Percentiles rank a stretch among this genome's conserved stretches.
These are phyloP conservation scores for Isaurus tuberculatus DNA, from an alignment of 92 coral and sea anemone genomes.

Conservation along the genomic window DNA sequence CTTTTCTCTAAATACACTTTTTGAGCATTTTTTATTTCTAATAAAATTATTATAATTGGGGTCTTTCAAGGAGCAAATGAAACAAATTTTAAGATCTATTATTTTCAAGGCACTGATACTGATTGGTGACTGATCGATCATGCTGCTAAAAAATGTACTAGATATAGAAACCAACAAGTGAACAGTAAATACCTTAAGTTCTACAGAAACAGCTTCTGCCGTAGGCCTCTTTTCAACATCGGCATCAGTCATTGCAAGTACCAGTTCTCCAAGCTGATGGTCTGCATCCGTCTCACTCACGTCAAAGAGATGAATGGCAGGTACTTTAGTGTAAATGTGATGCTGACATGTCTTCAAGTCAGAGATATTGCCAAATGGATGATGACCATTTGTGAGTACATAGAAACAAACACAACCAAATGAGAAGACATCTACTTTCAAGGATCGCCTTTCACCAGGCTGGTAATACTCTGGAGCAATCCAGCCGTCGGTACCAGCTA, in stretches of 20 bases:
- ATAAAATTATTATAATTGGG: no score
- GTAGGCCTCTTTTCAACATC: slow-evolving; percentile 9
- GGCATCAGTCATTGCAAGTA: slow-evolving; percentile 20
- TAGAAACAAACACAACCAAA: slow-evolving; percentile 41
- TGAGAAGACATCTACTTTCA: slow-evolving; percentile 27
- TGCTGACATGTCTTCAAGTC: background rate
- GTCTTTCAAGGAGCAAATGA: no score
- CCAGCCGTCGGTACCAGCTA: slow-evolving; percentile 27
- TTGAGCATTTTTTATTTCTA: no score
- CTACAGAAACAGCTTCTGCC: background rate
- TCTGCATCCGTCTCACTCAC: background rate
- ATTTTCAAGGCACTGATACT: no score
- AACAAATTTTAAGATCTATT: no score
- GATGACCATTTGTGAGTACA: slow-evolving; percentile 21
- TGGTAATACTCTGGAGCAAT: slow-evolving; percentile 27
- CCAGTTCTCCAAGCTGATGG: slow-evolving; percentile 13
- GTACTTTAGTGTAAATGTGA: background rate
- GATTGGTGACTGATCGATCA: no score
- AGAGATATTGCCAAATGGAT: slow-evolving; percentile 31
- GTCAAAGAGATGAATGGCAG: slow-evolving; percentile 6
- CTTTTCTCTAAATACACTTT: no score
- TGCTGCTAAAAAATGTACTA: no score
- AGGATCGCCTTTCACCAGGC: slow-evolving; percentile 25
- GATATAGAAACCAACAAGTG: no score
- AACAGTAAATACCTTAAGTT: slow-evolving; percentile 15